Percentiles rank a stretch among this genome's conserved stretches.
Conservation (phyloP, 1,140 invertebrate species). For the Eumaeus atala region DNA sequence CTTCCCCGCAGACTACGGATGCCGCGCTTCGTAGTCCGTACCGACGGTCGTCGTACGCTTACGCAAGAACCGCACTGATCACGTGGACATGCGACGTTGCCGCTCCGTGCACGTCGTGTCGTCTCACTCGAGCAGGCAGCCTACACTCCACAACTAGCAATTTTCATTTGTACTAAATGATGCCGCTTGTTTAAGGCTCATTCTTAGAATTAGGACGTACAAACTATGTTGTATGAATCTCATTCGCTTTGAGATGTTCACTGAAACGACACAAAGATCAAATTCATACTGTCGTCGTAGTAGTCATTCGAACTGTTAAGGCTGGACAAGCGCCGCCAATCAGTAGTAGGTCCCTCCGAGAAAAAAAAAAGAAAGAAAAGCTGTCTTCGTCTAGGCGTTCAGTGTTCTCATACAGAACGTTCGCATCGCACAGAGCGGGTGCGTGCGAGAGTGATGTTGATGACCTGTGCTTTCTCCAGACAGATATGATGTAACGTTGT, state of each 20-base stretch:
- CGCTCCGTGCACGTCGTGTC: constrained; percentile 37
- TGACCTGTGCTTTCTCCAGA: constrained; percentile 66
- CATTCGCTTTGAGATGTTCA: constrained; percentile 30
- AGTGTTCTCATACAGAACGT: not conserved
- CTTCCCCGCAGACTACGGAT: constrained; percentile 7
- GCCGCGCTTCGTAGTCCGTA: constrained; percentile 20
- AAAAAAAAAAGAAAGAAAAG: too few species aligned
- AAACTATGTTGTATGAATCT: constrained; percentile 30
- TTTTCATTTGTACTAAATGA: constrained; percentile 68
- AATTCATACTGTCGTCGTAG: too few species aligned
- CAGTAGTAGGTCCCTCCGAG: too few species aligned
- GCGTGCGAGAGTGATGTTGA: constrained; percentile 42
- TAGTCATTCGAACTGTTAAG: too few species aligned
- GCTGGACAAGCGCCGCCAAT: too few species aligned
- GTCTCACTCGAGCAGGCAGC: constrained; percentile 52
- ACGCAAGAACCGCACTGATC: constrained; percentile 65
- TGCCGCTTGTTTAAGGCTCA: constrained; percentile 59
- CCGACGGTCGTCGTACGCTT: constrained; percentile 63
- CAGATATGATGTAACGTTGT: constrained; percentile 64
- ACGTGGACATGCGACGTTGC: constrained; percentile 66
- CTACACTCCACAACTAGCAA: constrained; percentile 53
- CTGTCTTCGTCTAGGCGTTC: not conserved
- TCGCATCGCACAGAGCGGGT: constrained; percentile 3
- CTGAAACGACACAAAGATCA: constrained; percentile 27
- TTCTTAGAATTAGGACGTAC: constrained; percentile 58